Evolutionary conservation across 1,140 invertebrate genomes (phyloP), one percentile per base, ranked within the genome.

Genomic region (Eubasilissa regina): DNA sequence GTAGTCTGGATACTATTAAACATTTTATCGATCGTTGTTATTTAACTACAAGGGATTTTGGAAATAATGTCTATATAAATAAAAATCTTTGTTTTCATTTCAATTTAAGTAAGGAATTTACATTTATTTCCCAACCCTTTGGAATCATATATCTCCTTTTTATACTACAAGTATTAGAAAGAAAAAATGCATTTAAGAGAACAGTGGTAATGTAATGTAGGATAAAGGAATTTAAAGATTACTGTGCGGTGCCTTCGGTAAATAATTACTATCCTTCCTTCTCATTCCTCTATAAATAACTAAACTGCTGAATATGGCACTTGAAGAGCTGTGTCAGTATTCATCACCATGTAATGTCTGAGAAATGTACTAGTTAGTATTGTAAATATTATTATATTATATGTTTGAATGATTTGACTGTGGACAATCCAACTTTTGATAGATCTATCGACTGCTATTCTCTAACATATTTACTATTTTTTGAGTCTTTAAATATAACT

Each of bases 161-260:
- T 35, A 6, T 35, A 35, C 25, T 6, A 35, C 25, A 35, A 35
- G 6, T 35, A 35, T 35, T 35, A 35, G 25, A 35, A 35, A 35
- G 25, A 35, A 6, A 35, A 3, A 6, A 35, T 35, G 25, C 25
- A 56, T n/a, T 56, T 56, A 17, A 56, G 53, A 15, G 53, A n/a
- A 56, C 15, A n/a, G 25, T 21, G 55, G 55, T 19, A 21, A 9
- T 17, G 35, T 62, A 25, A 62, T 44, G 12, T 66, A 66, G 15
- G 13, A 44, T 17, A 43, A 66, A 62, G 35, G 13, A 17, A 17
- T 56, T n/a, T 62, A 12, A 35, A 62, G 58, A 62, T 25, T 51
- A 17, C 17, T 48, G 66, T 70, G 66, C 13, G 66, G 66, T 70
- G 66, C 66, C 66, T 70, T 70, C 45, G 66, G 45, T 70, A 51